Conservation (phyloP, 2,797 vertebrate genomes). For the Cirrhinus molitorella region DNA sequence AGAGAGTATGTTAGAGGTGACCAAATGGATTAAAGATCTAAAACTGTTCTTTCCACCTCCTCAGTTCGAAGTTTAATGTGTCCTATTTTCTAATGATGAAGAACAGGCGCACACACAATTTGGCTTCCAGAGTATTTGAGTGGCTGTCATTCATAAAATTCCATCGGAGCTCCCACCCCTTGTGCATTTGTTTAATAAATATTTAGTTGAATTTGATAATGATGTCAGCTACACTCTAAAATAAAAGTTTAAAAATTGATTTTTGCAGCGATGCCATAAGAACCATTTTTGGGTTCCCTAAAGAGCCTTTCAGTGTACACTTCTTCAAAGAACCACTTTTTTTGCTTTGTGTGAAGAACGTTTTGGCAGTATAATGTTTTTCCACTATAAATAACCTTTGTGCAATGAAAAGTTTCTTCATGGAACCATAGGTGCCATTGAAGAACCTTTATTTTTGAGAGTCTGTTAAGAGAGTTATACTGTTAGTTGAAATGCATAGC, state of each 20-base stretch:
- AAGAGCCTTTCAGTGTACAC: background rate
- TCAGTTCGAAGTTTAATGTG: background rate
- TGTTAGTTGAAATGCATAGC: background rate
- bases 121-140: background rate
- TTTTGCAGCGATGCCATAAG: background rate
- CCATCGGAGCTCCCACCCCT: background rate
- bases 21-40: constrained; percentile 14
- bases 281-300: background rate
- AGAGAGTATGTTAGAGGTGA: constrained; percentile 1
- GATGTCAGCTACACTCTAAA: background rate
- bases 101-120: background rate
- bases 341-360: no score
- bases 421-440: background rate
- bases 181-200: background rate
- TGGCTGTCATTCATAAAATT: constrained; percentile 14
- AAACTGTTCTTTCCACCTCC: background rate
- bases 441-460: background rate
- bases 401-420: background rate
- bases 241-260: no score
- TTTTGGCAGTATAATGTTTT: no score
- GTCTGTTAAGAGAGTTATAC: background rate
- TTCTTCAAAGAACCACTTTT: background rate
- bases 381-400: no score
- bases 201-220: no score
- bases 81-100: constrained; percentile 16